Evolutionary conservation across 2,113 vertebrate species (phyloP).

Genomic region (Gadus macrocephalus): DNA sequence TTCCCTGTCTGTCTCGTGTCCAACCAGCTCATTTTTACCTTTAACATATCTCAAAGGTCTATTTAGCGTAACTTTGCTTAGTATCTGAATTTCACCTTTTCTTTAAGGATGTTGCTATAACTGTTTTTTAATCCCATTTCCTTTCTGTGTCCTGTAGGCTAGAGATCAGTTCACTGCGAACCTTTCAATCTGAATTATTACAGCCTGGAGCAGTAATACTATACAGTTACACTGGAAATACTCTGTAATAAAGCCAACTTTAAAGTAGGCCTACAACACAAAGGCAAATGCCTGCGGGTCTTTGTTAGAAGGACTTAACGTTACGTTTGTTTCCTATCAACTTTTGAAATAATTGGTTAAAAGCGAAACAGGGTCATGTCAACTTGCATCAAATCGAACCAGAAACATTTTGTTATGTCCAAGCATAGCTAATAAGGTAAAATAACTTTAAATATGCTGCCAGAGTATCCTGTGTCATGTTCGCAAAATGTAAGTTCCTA

Average conservation of each 20-base stretch:
- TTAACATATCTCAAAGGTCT: too few relatives aligned
- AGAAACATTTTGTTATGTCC: too few relatives aligned
- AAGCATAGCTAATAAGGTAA: too few relatives aligned
- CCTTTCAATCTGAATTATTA: constrained; percentile 66
- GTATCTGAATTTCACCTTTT: too few relatives aligned
- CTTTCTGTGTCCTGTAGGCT: constrained; percentile 38
- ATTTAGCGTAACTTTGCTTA: too few relatives aligned
- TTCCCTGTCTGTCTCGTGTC: not conserved
- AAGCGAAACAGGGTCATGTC: too few relatives aligned
- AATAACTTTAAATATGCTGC: too few relatives aligned
- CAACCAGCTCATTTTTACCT: not conserved
- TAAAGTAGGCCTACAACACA: constrained; percentile 44
- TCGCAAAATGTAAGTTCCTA: too few relatives aligned
- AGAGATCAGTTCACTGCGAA: constrained; percentile 50
- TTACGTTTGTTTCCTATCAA: constrained; percentile 12
- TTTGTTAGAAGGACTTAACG: constrained; percentile 29
- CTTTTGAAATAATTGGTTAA: constrained; percentile 1
- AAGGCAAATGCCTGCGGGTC: constrained; percentile 30
- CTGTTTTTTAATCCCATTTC: too few relatives aligned
- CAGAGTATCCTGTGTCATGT: too few relatives aligned
- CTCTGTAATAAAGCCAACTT: constrained; percentile 70
- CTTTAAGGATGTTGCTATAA: not conserved
- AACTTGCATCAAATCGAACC: too few relatives aligned
- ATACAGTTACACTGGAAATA: constrained; percentile 57
- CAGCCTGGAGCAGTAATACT: constrained; percentile 63